Conservation (phyloP, 2,797 vertebrate species). For the Eremophila alpestris region DNA sequence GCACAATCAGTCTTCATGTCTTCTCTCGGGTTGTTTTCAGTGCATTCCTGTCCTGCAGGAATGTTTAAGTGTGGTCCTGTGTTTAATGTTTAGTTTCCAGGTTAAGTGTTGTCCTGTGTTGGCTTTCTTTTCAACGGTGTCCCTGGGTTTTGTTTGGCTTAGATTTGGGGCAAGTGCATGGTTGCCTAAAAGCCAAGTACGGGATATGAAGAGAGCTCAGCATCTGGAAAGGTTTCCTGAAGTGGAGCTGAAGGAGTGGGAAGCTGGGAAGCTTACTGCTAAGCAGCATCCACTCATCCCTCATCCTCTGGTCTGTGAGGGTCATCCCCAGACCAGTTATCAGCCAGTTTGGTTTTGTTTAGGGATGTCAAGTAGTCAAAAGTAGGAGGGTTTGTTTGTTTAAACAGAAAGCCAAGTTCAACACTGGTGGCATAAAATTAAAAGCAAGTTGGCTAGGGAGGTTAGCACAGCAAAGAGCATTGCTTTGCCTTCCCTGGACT, state of each 20-base stretch:
- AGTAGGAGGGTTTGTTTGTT: not conserved
- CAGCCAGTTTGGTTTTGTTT: not conserved
- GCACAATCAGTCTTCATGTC: not conserved
- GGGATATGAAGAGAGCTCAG: not conserved
- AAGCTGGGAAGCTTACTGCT: not conserved
- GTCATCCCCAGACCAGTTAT: not conserved
- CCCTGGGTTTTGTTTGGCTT: not conserved
- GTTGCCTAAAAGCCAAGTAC: not conserved
- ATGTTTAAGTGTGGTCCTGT: rapidly evolving
- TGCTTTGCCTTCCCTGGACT: not conserved
- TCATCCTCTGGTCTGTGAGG: not conserved
- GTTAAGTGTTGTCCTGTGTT: rapidly evolving
- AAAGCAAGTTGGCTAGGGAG: not conserved
- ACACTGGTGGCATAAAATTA: not conserved
- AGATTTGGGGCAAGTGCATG: not conserved
- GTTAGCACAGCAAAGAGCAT: not conserved
- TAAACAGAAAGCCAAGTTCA: not conserved
- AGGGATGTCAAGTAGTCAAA: not conserved
- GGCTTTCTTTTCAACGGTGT: not conserved
- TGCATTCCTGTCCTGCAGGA: not conserved
- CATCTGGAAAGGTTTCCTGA: not conserved
- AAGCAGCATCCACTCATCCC: not conserved
- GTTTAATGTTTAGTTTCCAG: not conserved
- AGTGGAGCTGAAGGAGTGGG: not conserved
- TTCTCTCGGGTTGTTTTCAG: not conserved